phyloP scores from a whole-genome alignment of 2,888 invertebrate genomes.

The Amphipoea oculea region DNA sequence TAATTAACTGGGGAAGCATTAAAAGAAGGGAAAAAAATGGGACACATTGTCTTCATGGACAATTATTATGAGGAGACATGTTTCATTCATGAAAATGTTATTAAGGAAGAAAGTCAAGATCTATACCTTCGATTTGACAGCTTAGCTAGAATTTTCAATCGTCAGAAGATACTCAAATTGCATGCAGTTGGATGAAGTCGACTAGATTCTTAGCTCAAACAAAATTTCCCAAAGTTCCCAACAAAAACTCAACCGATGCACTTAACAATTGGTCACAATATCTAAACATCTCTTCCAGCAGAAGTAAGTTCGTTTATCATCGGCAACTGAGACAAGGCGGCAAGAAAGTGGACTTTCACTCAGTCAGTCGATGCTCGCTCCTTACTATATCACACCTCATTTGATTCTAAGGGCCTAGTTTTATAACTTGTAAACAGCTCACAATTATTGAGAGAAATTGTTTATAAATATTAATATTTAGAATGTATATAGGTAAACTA shows the following conservation, averaged over 20 bases:
- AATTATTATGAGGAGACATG: not conserved
- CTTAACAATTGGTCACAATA: constrained; percentile 34
- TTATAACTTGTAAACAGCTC: constrained; percentile 72
- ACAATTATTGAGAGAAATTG: constrained; percentile 37
- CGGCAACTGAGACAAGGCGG: constrained; percentile 78
- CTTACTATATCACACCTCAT: constrained; percentile 88
- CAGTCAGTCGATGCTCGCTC: constrained; percentile 85
- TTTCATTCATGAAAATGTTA: not conserved
- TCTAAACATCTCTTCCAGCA: constrained; percentile 75
- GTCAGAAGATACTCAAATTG: not conserved
- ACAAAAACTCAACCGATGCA: constrained; percentile 15
- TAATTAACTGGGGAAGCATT: constrained; percentile 24
- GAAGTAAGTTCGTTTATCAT: constrained; percentile 71
- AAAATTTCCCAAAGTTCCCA: constrained; percentile 10
- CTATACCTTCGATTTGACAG: not conserved
- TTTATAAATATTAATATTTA: constrained; percentile 18
- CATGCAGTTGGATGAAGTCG: not conserved
- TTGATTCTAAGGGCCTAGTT: constrained; percentile 80
- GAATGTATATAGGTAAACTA: constrained; percentile 4
- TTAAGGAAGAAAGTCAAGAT: not conserved
- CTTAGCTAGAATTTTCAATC: not conserved
- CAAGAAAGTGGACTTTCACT: constrained; percentile 90
- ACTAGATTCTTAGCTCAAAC: not conserved
- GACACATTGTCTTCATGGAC: not conserved
- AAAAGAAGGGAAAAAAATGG: not conserved